A percentile compares a stretch with the other conserved stretches of the same genome.
phyloP scores from a whole-genome alignment of 2,113 vertebrate species.

The Poecile atricapillus region DNA sequence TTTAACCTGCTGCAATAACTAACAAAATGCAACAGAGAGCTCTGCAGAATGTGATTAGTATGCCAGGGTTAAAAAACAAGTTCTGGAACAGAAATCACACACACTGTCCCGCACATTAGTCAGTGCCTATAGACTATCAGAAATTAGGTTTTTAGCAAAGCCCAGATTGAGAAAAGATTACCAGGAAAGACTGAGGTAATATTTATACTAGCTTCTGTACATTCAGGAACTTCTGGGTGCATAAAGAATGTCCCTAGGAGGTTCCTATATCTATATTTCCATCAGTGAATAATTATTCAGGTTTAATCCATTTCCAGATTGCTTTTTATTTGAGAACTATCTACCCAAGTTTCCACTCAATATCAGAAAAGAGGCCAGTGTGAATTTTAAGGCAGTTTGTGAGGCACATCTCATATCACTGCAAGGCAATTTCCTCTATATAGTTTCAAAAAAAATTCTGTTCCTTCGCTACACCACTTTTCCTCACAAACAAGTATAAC shows the following conservation, averaged over 20 bases:
- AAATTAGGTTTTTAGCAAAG: background rate
- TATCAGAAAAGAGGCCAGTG: background rate
- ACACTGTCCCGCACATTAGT: background rate
- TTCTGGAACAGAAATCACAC: background rate
- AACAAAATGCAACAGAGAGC: background rate
- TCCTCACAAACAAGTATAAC: background rate
- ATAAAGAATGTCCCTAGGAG: background rate
- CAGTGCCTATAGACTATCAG: background rate
- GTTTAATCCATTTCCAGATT: background rate
- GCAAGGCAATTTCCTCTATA: background rate
- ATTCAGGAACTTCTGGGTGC: background rate
- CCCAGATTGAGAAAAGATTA: background rate
- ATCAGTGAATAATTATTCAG: background rate
- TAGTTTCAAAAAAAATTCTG: background rate
- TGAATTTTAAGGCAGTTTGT: background rate
- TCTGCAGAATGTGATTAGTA: background rate
- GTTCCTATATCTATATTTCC: background rate
- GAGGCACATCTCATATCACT: background rate
- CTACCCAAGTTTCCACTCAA: background rate
- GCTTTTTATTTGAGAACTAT: background rate
- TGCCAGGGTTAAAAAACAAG: background rate
- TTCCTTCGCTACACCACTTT: background rate
- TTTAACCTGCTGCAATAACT: background rate
- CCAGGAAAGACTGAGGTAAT: background rate
- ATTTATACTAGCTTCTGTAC: background rate